These are phyloP conservation scores for Hirtodrosophila cameraria DNA, from an alignment of 2,888 invertebrate genomes.

Conservation along the genomic window DNA sequence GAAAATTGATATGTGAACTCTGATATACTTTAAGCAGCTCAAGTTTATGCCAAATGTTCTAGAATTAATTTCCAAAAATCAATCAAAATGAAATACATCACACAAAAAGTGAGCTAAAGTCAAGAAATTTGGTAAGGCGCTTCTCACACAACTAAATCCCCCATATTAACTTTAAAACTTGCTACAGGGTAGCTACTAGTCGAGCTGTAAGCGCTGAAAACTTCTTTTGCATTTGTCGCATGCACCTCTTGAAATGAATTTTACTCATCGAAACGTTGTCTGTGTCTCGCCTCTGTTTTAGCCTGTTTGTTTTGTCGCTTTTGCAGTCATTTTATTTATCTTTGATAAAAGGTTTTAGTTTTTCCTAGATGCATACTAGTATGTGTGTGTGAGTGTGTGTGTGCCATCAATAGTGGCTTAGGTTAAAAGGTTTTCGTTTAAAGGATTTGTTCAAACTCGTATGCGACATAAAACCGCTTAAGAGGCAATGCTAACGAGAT, in stretches of 20 bases:
- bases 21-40: no score
- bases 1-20: neutral
- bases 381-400: slow-evolving; percentile 4
- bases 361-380: slow-evolving; percentile 24
- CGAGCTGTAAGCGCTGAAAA: neutral
- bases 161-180: neutral
- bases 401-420: slow-evolving; percentile 63
- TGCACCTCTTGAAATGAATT: slow-evolving; percentile 46
- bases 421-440: slow-evolving; percentile 64
- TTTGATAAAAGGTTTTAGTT: slow-evolving; percentile 79
- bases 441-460: slow-evolving; percentile 20
- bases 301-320: slow-evolving; percentile 30
- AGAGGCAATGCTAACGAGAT: neutral
- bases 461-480: slow-evolving; percentile 27
- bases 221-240: slow-evolving; percentile 61
- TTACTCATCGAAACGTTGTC: slow-evolving; percentile 30
- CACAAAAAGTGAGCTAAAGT: no score
- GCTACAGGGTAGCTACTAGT: slow-evolving; percentile 12
- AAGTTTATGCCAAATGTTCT: no score
- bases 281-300: slow-evolving; percentile 31
- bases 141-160: no score
- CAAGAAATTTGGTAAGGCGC: no score
- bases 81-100: no score
- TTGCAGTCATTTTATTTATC: slow-evolving; percentile 71
- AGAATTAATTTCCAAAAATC: no score